phyloP scores from a whole-genome alignment of 92 coral and sea anemone species.

The Bergia sp. region DNA sequence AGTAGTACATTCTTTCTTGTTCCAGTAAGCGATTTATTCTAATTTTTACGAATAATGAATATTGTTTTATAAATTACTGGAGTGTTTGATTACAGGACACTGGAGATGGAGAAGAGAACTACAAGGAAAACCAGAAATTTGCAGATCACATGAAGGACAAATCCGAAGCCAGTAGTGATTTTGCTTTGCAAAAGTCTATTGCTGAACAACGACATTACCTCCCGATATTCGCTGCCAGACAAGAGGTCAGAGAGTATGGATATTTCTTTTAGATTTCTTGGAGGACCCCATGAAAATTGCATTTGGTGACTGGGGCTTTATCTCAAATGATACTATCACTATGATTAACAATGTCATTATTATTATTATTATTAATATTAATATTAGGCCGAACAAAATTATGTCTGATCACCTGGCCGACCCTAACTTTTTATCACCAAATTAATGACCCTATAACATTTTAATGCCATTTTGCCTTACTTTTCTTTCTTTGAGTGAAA shows the following conservation, averaged over 20 bases:
- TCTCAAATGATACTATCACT: no score
- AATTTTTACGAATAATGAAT: neutral
- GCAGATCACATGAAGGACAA: slow-evolving; percentile 95
- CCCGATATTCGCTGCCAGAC: slow-evolving; percentile 94
- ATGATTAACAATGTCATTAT: no score
- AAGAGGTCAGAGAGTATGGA: slow-evolving; percentile 65
- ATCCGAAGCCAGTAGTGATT: slow-evolving; percentile 90
- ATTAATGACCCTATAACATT: no score
- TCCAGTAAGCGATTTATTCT: no score
- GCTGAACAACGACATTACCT: slow-evolving; percentile 86
- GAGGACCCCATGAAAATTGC: neutral
- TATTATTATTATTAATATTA: no score
- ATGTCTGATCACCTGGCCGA: no score
- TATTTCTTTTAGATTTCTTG: neutral
- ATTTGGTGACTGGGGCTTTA: no score
- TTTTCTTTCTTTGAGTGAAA: no score
- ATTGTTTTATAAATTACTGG: neutral
- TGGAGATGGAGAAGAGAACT: slow-evolving; percentile 71
- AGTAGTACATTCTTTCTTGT: neutral
- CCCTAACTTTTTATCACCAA: no score
- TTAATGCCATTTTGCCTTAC: no score
- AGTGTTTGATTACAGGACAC: slow-evolving; percentile 55
- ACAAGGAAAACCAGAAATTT: slow-evolving; percentile 89
- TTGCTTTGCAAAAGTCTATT: slow-evolving; percentile 88
- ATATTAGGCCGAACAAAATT: no score